Conservation (phyloP, 2,888 invertebrate species). For the Agrotis ipsilon region DNA sequence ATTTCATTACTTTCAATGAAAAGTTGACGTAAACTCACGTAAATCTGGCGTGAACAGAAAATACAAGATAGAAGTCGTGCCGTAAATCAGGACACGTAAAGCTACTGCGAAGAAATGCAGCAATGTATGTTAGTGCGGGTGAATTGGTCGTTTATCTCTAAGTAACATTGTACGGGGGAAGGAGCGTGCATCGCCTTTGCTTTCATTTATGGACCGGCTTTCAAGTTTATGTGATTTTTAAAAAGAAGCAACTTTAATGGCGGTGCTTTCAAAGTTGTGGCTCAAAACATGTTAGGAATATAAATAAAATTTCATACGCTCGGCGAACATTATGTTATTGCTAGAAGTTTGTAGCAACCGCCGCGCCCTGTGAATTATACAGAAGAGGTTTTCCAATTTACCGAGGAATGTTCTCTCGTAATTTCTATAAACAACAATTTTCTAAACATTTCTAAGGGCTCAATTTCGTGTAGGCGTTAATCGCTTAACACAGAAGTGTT, state of each 20-base stretch:
- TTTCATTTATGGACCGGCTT: constrained; percentile 51
- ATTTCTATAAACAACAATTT: constrained; percentile 3
- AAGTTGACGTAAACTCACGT: constrained; percentile 18
- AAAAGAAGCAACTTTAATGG: constrained; percentile 35
- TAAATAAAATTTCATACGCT: not conserved
- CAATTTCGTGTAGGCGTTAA: not conserved
- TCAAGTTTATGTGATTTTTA: constrained; percentile 58
- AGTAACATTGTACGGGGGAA: constrained; percentile 55
- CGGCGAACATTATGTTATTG: not conserved
- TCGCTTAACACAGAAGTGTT: not conserved
- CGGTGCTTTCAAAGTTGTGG: constrained; percentile 31
- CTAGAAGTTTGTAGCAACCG: not conserved
- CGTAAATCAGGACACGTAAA: constrained; percentile 49
- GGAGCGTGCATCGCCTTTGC: constrained; percentile 37
- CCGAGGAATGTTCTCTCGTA: not conserved
- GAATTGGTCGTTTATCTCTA: constrained; percentile 57
- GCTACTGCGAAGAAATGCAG: constrained; percentile 46
- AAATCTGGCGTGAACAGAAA: constrained; percentile 30
- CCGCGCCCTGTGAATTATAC: not conserved
- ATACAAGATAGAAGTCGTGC: constrained; percentile 32
- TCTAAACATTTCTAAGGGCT: not conserved
- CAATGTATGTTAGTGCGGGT: constrained; percentile 56
- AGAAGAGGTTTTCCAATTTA: not conserved
- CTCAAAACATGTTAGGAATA: constrained; percentile 1
- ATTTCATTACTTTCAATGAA: constrained; percentile 30